Conservation (phyloP, 2,113 vertebrate species). For the Leiothrix lutea region DNA sequence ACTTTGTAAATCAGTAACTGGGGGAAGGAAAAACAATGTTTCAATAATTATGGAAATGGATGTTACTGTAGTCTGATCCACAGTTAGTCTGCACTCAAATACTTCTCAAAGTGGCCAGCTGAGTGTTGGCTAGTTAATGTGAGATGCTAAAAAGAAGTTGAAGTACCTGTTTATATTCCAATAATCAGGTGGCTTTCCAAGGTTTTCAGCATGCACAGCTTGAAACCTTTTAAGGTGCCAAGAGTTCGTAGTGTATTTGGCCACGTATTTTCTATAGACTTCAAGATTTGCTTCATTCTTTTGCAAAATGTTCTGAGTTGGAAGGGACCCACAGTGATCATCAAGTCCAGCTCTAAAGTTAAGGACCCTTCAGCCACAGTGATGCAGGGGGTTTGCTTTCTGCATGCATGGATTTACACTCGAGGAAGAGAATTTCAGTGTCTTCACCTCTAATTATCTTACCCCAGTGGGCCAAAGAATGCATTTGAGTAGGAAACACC, state of each 20-base stretch:
- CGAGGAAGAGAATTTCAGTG: neutral
- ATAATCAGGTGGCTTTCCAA: slow-evolving; percentile 6
- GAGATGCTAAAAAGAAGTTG: neutral
- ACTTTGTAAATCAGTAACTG: neutral
- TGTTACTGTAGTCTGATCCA: neutral
- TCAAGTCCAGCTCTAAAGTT: neutral
- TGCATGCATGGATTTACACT: neutral
- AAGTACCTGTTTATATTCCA: neutral
- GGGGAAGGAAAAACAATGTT: neutral
- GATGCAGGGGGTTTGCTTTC: neutral
- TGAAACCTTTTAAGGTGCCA: neutral
- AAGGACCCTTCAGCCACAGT: neutral
- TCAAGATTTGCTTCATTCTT: neutral
- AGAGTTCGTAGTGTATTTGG: neutral
- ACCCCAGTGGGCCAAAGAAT: neutral
- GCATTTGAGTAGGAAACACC: neutral
- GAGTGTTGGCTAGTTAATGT: neutral
- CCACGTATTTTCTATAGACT: fast-evolving
- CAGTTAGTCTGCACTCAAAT: neutral
- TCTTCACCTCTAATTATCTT: neutral
- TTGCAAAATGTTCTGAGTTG: neutral
- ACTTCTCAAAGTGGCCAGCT: neutral
- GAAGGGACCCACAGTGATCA: neutral
- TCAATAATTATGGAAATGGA: neutral
- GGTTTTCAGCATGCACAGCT: neutral